Evolutionary conservation across 2,113 vertebrate genomes (phyloP).

Genomic region (Ramphastos sulfuratus): DNA sequence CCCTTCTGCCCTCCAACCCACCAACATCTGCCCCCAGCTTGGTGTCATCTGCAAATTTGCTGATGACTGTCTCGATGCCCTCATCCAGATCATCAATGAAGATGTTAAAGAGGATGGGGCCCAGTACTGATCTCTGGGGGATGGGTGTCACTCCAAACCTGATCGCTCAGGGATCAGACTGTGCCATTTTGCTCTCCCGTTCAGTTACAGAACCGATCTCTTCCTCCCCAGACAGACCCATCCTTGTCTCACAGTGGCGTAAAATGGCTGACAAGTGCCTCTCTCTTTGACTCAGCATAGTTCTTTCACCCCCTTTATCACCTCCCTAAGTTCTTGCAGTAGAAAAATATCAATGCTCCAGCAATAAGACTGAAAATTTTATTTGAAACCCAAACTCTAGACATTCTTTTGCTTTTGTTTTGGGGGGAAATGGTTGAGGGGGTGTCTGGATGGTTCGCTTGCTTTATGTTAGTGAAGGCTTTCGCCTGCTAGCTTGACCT

Average conservation of each 20-base stretch:
- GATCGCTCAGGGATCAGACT: not conserved
- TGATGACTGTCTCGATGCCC: no score
- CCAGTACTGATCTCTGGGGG: no score
- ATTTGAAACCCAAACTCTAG: not conserved
- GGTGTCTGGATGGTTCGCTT: not conserved
- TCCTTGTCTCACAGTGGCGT: not conserved
- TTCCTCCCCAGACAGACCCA: not conserved
- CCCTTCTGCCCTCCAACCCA: no score
- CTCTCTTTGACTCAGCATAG: not conserved
- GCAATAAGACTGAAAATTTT: not conserved
- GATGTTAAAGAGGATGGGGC: no score
- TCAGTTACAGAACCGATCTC: not conserved
- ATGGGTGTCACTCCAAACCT: conserved; percentile 14
- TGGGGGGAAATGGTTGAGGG: not conserved
- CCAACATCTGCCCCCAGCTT: no score
- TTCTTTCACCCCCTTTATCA: not conserved
- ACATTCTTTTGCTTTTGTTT: not conserved
- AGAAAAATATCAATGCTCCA: not conserved
- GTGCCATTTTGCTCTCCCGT: not conserved
- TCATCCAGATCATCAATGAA: no score
- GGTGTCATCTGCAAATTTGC: no score
- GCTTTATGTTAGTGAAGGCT: not conserved
- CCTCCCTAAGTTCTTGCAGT: not conserved
- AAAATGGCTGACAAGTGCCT: not conserved
- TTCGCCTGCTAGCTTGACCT: not conserved